Conservation (phyloP, 1,140 invertebrate species). For the Pachypeltis micranthus region DNA sequence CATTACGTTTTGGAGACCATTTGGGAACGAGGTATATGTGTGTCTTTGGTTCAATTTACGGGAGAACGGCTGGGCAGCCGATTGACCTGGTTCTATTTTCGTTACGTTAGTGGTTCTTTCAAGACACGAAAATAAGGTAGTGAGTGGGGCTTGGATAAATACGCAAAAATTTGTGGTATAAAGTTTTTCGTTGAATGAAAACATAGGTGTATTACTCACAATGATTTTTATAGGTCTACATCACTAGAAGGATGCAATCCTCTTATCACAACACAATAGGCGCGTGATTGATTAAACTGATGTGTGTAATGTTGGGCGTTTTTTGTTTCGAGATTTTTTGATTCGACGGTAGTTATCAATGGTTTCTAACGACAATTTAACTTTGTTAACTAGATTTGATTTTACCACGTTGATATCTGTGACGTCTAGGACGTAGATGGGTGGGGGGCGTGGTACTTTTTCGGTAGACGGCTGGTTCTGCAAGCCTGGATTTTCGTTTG, state of each 20-base stretch:
- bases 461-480: neutral
- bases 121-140: no score
- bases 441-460: neutral
- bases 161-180: no score
- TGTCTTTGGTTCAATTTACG: no score
- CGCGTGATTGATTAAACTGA: constrained; percentile 7
- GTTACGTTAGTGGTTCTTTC: no score
- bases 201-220: no score
- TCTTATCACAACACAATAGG: constrained; percentile 2
- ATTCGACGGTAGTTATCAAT: neutral
- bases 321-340: neutral
- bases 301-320: constrained; percentile 5
- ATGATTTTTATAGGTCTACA: neutral
- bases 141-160: no score
- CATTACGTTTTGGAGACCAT: no score
- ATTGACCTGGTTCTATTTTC: no score
- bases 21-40: no score
- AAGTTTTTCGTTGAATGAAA: no score
- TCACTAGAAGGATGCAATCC: neutral
- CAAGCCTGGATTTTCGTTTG: neutral
- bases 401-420: neutral
- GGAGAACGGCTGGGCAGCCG: no score
- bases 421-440: neutral
- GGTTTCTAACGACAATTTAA: neutral
- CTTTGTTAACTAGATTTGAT: neutral